Conservation (phyloP, 1,140 invertebrate species). For the Himalopsyche phryganea region DNA sequence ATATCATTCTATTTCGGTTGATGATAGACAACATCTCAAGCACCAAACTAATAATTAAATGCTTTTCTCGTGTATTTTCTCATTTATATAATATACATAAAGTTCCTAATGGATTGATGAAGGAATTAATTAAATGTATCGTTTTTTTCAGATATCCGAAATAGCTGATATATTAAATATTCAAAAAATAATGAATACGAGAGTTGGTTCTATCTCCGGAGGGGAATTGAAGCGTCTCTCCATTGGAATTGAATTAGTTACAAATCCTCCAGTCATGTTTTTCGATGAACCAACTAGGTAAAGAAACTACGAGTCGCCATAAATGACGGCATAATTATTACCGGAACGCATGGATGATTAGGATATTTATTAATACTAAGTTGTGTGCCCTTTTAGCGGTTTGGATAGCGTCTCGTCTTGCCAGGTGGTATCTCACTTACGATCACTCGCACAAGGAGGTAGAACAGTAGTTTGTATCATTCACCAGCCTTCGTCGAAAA, state of each 20-base stretch:
- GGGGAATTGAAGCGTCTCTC: constrained; percentile 83
- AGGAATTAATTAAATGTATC: too few relatives aligned
- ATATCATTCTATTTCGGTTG: too few relatives aligned
- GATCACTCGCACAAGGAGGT: constrained; percentile 66
- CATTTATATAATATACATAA: too few relatives aligned
- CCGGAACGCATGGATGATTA: too few relatives aligned
- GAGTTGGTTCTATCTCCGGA: constrained; percentile 67
- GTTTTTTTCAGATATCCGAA: constrained; percentile 59
- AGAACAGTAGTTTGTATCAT: constrained; percentile 81
- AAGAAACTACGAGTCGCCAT: too few relatives aligned
- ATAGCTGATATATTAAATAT: constrained; percentile 59
- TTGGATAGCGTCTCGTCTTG: constrained; percentile 71
- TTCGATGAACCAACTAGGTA: constrained; percentile 68
- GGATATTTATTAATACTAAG: too few relatives aligned
- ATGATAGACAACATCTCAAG: too few relatives aligned
- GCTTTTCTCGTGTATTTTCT: too few relatives aligned
- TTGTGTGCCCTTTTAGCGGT: constrained; percentile 62
- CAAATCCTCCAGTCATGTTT: constrained; percentile 72
- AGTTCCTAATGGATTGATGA: too few relatives aligned
- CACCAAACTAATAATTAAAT: too few relatives aligned
- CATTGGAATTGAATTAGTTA: constrained; percentile 79
- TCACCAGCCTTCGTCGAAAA: constrained; percentile 83
- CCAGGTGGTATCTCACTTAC: constrained; percentile 65
- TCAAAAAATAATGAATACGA: constrained; percentile 59
- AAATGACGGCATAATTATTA: too few relatives aligned